Evolutionary conservation across 2,113 vertebrate species (phyloP).

Genomic region (Prionailurus bengalensis): DNA sequence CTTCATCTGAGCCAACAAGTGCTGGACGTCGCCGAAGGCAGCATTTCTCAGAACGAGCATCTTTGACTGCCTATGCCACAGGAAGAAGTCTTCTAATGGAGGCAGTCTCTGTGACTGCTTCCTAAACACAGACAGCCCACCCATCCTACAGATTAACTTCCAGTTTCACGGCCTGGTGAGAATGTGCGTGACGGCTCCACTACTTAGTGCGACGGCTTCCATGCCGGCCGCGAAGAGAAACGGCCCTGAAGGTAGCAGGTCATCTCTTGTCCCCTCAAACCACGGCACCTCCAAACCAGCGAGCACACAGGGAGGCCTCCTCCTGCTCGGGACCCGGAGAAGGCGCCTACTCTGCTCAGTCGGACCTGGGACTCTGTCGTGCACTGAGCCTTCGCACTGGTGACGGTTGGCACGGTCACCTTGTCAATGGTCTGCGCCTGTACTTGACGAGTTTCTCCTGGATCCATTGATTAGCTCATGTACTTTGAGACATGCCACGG

Average conservation of each 20-base stretch:
- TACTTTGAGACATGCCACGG: not conserved
- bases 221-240: not conserved
- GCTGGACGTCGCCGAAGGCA: not conserved
- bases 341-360: not conserved
- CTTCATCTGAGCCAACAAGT: not conserved
- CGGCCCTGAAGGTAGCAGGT: not conserved
- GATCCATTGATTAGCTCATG: fast-evolving
- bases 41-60: conserved; percentile 3
- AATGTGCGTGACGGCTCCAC: fast-evolving
- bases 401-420: not conserved
- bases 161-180: fast-evolving
- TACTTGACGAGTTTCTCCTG: not conserved
- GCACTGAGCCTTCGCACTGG: not conserved
- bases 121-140: conserved; percentile 29
- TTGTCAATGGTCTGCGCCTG: no score
- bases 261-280: not conserved
- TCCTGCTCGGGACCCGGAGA: not conserved
- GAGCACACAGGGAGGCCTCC: not conserved
- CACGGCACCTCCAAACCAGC: not conserved
- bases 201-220: not conserved
- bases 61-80: not conserved
- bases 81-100: conserved; percentile 8
- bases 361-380: not conserved
- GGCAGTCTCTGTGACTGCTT: conserved; percentile 63
- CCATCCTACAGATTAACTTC: conserved; percentile 6